Evolutionary conservation across 2,888 invertebrate species (phyloP).

Genomic region (Eristalis tenax): DNA sequence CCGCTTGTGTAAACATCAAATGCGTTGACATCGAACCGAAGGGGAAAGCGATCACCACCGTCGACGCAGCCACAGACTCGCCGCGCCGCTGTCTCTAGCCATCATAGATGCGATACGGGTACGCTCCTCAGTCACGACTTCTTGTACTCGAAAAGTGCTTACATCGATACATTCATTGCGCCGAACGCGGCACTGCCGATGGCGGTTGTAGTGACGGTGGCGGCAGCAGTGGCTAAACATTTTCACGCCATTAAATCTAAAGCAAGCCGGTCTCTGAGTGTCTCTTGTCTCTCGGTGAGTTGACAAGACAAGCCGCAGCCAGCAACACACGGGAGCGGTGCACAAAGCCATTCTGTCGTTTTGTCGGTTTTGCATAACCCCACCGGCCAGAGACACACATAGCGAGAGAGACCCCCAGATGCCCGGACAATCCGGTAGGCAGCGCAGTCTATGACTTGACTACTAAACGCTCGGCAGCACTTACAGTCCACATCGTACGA

Average conservation of each 20-base stretch:
- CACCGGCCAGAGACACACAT: neutral
- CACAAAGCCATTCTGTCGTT: neutral
- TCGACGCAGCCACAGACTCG: neutral
- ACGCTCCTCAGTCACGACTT: slow-evolving; percentile 63
- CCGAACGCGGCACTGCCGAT: neutral
- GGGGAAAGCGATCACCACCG: slow-evolving; percentile 64
- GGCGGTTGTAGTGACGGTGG: neutral
- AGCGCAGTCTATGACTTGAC: slow-evolving; percentile 9
- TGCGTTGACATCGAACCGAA: slow-evolving; percentile 71
- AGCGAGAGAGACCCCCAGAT: neutral
- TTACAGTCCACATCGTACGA: slow-evolving; percentile 59
- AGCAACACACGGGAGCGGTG: neutral
- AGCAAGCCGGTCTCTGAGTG: slow-evolving; percentile 31
- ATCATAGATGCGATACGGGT: slow-evolving; percentile 15
- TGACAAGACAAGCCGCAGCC: slow-evolving; percentile 48
- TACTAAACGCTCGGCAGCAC: slow-evolving; percentile 52
- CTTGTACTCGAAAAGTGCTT: slow-evolving; percentile 50
- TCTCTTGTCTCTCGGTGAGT: slow-evolving; percentile 44
- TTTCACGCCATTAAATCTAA: slow-evolving; percentile 70
- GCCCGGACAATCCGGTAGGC: slow-evolving; percentile 51
- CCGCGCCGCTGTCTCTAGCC: neutral
- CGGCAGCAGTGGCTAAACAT: slow-evolving; percentile 24
- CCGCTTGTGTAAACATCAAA: slow-evolving; percentile 72
- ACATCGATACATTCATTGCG: slow-evolving; percentile 18
- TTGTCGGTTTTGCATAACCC: slow-evolving; percentile 67